Evolutionary conservation across 2,888 invertebrate species (phyloP).

Genomic region (Flabesymbios commensalis): DNA sequence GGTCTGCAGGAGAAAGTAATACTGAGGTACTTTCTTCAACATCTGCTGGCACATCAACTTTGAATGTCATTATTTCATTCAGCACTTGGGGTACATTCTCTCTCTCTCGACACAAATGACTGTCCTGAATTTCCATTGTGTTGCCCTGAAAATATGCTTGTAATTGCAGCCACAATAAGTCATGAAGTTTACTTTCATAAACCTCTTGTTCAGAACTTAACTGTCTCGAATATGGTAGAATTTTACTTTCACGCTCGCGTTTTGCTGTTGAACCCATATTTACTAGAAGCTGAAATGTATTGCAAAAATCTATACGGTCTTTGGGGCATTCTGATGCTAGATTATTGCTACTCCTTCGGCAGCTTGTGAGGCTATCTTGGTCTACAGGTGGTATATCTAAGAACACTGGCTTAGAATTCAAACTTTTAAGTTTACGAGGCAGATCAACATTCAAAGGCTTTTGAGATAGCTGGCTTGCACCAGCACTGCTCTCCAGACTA

Average conservation of each 20-base stretch:
- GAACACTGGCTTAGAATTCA: background rate
- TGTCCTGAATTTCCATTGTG: slow-evolving; percentile 82
- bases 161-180: slow-evolving; percentile 88
- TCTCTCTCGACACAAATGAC: slow-evolving; percentile 74
- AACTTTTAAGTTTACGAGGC: too few species aligned
- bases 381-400: too few species aligned
- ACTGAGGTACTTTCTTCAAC: too few species aligned
- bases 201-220: slow-evolving; percentile 80
- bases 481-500: too few species aligned
- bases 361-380: too few species aligned
- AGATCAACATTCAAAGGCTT: background rate
- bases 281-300: slow-evolving; percentile 76
- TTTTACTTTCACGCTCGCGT: slow-evolving; percentile 10
- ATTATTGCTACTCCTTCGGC: too few species aligned
- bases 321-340: slow-evolving; percentile 27
- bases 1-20: too few species aligned
- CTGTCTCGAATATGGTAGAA: slow-evolving; percentile 43
- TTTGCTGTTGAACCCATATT: slow-evolving; percentile 66
- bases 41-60: slow-evolving; percentile 3
- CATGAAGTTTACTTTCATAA: slow-evolving; percentile 87
- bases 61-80: slow-evolving; percentile 77
- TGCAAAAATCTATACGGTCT: slow-evolving; percentile 49
- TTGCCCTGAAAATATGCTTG: slow-evolving; percentile 74
- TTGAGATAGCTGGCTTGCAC: background rate
- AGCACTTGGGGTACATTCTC: slow-evolving; percentile 74